phyloP scores from a whole-genome alignment of 1,140 invertebrate species.

The Caenorhabditis inopinata region DNA sequence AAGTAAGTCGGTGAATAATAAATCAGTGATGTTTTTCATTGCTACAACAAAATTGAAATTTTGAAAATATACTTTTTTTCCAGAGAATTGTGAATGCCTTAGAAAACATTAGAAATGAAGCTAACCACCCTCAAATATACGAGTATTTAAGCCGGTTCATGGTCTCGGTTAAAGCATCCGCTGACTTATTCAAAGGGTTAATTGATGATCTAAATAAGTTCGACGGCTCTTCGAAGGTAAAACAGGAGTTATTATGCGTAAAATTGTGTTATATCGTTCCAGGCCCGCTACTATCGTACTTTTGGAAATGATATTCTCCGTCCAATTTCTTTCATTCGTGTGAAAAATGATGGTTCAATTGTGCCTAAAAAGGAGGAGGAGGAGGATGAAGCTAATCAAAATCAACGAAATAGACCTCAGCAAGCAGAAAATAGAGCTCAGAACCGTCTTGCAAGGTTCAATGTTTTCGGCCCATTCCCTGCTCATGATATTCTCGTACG shows the following conservation, averaged over 20 bases:
- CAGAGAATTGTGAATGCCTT: slow-evolving; percentile 6
- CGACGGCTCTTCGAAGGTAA: background rate
- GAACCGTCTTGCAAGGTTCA: background rate
- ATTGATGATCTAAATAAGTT: background rate
- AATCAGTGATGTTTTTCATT: no score
- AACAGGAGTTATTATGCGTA: no score
- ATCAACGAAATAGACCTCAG: background rate
- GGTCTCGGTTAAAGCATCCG: background rate
- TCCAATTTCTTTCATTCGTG: background rate
- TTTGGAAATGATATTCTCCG: background rate
- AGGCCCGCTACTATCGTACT: background rate
- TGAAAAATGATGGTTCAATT: no score
- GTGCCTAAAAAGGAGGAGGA: background rate
- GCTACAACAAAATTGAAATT: no score
- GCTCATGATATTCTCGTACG: background rate
- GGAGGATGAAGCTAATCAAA: background rate
- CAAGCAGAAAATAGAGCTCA: background rate
- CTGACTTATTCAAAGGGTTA: background rate
- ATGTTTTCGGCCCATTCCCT: background rate
- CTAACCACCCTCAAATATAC: background rate
- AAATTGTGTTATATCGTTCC: background rate
- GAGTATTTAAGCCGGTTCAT: background rate
- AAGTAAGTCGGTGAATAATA: no score
- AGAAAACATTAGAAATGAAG: background rate
- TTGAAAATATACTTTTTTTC: background rate